These are phyloP conservation scores for Aphaenogaster ashmeadi DNA, from an alignment of 1,140 invertebrate species.

Conservation along the genomic window DNA sequence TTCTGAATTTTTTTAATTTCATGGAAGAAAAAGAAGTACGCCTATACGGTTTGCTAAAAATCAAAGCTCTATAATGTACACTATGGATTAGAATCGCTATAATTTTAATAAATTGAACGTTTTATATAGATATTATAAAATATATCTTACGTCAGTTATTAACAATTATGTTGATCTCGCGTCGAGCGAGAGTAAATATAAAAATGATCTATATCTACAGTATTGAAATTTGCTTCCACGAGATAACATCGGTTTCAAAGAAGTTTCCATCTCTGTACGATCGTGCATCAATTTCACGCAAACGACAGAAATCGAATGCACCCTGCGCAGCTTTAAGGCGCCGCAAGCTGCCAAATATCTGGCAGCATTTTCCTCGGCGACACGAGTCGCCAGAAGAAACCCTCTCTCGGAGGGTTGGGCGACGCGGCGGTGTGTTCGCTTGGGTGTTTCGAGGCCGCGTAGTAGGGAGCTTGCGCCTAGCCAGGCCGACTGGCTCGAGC, in stretches of 20 bases:
- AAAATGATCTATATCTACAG: neutral
- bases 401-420: slow-evolving; percentile 59
- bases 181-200: neutral
- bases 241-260: neutral
- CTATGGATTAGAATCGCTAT: neutral
- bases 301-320: slow-evolving; percentile 20
- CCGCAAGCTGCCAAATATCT: slow-evolving; percentile 63
- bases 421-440: slow-evolving; percentile 53
- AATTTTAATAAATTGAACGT: neutral
- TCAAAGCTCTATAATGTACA: neutral
- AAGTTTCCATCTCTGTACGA: neutral
- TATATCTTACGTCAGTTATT: neutral
- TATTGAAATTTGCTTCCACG: neutral
- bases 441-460: slow-evolving; percentile 70
- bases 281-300: slow-evolving; percentile 16
- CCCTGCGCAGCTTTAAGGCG: slow-evolving; percentile 34
- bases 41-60: neutral
- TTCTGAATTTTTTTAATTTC: neutral
- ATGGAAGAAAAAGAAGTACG: neutral
- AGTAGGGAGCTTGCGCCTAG: slow-evolving; percentile 80
- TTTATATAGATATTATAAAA: neutral
- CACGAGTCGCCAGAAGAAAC: slow-evolving; percentile 71
- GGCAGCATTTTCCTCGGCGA: slow-evolving; percentile 67
- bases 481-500: slow-evolving; percentile 77
- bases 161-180: neutral